phyloP scores from a whole-genome alignment of 2,113 vertebrate species.

The Ailuropoda melanoleuca region DNA sequence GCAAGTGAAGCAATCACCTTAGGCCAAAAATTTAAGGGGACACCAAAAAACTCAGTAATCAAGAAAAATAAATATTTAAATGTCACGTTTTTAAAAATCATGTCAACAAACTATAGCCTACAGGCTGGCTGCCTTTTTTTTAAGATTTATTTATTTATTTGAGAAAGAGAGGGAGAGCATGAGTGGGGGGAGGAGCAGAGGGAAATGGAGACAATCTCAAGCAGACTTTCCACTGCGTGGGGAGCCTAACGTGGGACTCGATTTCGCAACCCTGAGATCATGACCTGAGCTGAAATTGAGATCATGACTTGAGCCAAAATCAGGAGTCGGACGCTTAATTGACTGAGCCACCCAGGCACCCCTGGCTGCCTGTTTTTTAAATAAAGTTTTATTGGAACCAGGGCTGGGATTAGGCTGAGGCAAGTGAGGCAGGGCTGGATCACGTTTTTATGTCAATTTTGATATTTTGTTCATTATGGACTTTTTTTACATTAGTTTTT shows the following conservation, averaged over 20 bases:
- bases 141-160: not conserved
- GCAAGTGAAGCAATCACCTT: not conserved
- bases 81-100: conserved; percentile 10
- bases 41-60: not conserved
- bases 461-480: not conserved
- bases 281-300: not conserved
- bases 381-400: conserved; percentile 1
- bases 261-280: not conserved
- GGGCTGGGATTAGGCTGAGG: not conserved
- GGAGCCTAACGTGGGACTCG: not conserved
- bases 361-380: not conserved
- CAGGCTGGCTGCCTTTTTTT: not conserved
- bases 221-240: not conserved
- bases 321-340: not conserved
- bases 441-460: not conserved
- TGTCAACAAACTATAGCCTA: not conserved
- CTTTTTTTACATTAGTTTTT: not conserved
- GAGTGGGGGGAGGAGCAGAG: not conserved
- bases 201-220: not conserved
- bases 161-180: not conserved
- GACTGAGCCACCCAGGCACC: not conserved
- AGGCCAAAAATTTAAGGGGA: not conserved
- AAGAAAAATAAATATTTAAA: not conserved
- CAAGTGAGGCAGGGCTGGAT: not conserved
- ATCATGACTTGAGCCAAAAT: not conserved